Conservation (phyloP, 2,113 vertebrate species). For the Limanda limanda region DNA sequence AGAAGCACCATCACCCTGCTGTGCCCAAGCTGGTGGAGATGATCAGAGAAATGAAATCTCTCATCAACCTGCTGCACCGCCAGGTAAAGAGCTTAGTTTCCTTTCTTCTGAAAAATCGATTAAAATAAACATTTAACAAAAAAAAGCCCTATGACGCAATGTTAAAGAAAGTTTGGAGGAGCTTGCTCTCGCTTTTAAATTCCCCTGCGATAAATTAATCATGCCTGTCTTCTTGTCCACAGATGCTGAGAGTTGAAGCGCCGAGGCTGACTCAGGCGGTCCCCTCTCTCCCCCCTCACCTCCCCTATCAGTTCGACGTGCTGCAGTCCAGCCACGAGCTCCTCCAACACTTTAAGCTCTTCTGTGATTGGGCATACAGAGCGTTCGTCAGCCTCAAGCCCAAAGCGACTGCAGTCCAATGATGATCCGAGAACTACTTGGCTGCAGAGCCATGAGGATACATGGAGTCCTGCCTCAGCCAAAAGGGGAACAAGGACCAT, state of each 20-base stretch:
- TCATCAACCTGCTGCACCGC: conserved; percentile 77
- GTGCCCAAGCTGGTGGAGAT: conserved; percentile 80
- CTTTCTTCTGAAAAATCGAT: too few species aligned
- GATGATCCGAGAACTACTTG: conserved; percentile 37
- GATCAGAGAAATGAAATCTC: conserved; percentile 80
- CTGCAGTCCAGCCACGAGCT: conserved; percentile 83
- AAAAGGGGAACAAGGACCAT: conserved; percentile 47
- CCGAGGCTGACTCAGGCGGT: conserved; percentile 57
- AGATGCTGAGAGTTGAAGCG: conserved; percentile 81
- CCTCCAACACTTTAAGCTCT: conserved; percentile 84
- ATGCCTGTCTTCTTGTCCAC: conserved; percentile 1
- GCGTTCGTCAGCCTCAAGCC: conserved; percentile 82
- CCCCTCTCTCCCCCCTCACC: conserved; percentile 74
- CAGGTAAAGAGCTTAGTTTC: conserved; percentile 71
- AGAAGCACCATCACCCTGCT: conserved; percentile 79
- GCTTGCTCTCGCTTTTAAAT: too few species aligned
- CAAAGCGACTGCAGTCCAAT: conserved; percentile 73
- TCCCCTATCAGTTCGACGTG: conserved; percentile 73
- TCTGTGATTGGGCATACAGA: conserved; percentile 84
- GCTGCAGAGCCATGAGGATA: conserved; percentile 35
- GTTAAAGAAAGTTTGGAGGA: too few species aligned
- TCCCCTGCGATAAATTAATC: not conserved
- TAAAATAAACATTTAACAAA: too few species aligned
- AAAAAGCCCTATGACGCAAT: too few species aligned
- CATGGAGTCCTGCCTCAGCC: conserved; percentile 29